Conservation (phyloP, 2,797 vertebrate genomes). For the Crax fasciolata region DNA sequence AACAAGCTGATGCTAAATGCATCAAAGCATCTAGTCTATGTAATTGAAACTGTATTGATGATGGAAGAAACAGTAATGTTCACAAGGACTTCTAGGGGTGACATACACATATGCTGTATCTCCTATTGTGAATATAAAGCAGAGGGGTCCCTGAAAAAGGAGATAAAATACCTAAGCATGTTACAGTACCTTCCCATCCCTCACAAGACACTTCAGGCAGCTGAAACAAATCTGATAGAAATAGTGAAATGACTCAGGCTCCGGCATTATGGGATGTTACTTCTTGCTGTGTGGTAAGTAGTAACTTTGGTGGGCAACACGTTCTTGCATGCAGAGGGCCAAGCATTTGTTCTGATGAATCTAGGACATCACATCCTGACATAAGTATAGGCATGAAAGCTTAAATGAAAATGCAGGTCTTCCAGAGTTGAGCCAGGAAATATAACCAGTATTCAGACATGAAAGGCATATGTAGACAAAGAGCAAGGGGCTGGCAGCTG, state of each 20-base stretch:
- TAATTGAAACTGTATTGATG: not conserved
- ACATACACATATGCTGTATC: not conserved
- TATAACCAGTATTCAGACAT: not conserved
- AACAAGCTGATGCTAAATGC: not conserved
- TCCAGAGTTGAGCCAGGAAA: constrained; percentile 25
- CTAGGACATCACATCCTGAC: not conserved
- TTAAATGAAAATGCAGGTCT: not conserved
- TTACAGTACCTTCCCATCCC: constrained; percentile 30
- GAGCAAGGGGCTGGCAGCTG: not conserved
- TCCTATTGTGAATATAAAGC: not conserved
- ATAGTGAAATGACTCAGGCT: constrained; percentile 41
- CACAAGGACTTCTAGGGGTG: not conserved
- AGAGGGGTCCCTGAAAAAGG: not conserved
- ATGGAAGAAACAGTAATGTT: not conserved
- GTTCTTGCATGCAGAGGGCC: not conserved
- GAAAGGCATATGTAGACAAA: not conserved
- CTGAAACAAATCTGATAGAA: constrained; percentile 33
- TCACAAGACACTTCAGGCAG: constrained; percentile 15
- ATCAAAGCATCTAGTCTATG: not conserved
- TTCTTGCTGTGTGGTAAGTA: not conserved
- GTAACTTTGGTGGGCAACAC: not conserved
- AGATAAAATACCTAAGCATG: not conserved
- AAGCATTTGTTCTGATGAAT: not conserved
- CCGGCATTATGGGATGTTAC: constrained; percentile 34
- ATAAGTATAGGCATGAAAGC: not conserved